Conservation (phyloP, 2,888 invertebrate species). For the Serripes groenlandicus region DNA sequence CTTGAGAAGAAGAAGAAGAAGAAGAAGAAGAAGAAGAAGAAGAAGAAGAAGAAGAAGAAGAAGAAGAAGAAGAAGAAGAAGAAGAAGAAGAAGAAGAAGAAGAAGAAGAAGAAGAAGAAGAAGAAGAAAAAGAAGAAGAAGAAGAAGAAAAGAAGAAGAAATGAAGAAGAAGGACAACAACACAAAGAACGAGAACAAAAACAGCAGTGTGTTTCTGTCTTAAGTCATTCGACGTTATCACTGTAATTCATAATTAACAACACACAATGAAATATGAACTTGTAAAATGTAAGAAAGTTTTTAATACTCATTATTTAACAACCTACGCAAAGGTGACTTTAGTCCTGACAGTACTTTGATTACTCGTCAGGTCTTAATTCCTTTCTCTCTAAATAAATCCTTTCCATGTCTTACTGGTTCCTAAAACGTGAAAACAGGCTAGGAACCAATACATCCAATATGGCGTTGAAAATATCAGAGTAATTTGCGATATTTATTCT, state of each 20-base stretch:
- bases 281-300: too few relatives aligned
- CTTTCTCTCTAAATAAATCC: background rate
- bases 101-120: background rate
- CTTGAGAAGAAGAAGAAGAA: background rate
- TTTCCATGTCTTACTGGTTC: conserved; percentile 3
- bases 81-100: background rate
- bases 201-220: too few relatives aligned
- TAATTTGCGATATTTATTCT: conserved; percentile 26
- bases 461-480: conserved; percentile 75
- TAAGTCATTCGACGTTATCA: too few relatives aligned
- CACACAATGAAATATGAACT: too few relatives aligned
- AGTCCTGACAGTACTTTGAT: background rate
- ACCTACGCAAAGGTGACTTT: too few relatives aligned
- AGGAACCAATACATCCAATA: conserved; percentile 46
- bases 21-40: background rate
- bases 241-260: too few relatives aligned
- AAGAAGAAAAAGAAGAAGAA: background rate
- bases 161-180: background rate
- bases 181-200: background rate
- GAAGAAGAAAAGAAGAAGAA: background rate
- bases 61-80: background rate
- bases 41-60: background rate
- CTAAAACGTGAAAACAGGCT: background rate
- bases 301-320: too few relatives aligned
- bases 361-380: background rate